Percentiles rank a stretch among this genome's conserved stretches.
phyloP scores from a whole-genome alignment of 2,113 vertebrate species.

The Equus przewalskii region DNA sequence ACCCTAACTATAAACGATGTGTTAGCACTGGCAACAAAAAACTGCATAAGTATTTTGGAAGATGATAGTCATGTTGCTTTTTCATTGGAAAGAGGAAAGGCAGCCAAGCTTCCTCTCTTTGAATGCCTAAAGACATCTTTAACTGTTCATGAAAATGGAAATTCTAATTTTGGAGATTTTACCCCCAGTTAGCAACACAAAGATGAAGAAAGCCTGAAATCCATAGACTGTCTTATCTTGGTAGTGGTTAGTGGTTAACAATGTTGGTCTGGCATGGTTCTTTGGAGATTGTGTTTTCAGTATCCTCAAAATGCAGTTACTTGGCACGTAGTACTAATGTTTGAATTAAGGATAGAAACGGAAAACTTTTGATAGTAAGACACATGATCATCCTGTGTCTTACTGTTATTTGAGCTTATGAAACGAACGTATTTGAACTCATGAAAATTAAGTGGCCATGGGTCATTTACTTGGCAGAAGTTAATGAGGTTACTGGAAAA shows the following conservation, averaged over 20 bases:
- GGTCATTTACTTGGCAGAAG: not conserved
- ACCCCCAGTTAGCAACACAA: not conserved
- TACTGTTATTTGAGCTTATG: not conserved
- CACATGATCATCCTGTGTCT: not conserved
- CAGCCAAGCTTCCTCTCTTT: not conserved
- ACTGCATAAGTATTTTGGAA: not conserved
- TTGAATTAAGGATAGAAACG: conserved; percentile 49
- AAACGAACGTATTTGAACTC: not conserved
- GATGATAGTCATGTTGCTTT: not conserved
- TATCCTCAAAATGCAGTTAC: not conserved
- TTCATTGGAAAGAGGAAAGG: conserved; percentile 8
- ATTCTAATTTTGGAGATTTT: not conserved
- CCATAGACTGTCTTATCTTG: not conserved
- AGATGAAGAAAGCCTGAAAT: not conserved
- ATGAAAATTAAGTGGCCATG: not conserved
- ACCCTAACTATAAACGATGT: not conserved
- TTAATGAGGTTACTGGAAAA: not conserved
- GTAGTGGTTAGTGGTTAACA: not conserved
- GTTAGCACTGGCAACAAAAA: not conserved
- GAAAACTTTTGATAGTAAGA: not conserved
- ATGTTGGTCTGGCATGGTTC: not conserved
- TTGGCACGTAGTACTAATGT: not conserved
- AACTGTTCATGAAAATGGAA: not conserved
- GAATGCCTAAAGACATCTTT: not conserved
- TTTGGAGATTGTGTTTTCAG: not conserved